Evolutionary conservation across 2,113 vertebrate genomes (phyloP), one percentile per base, ranked within the genome.

Genomic region (Elanus axillaris): DNA sequence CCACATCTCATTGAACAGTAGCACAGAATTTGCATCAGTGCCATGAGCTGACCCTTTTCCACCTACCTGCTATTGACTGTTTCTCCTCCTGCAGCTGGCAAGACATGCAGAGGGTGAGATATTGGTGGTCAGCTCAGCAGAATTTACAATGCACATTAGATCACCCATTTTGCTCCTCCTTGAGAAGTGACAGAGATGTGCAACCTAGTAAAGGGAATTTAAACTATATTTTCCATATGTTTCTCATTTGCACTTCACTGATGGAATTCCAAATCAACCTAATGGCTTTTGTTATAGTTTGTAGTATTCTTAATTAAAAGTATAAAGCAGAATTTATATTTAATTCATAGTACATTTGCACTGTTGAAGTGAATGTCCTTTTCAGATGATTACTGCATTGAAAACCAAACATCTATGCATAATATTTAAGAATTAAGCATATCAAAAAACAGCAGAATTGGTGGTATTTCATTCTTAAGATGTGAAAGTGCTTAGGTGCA

Each of bases 151-250:
- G 26, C 7, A 29, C 42, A 34, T 77, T 83, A 38, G 18, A 68
- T 86, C 43, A 92, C 92, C 56, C 31, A 67, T 94, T 96, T 90
- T 93, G 55, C 47, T 56, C 22, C 34, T 88, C 21, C 47, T 93
- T 88, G 75, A 88, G 82, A 94, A 15, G 8, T 86, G 71, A 93
- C 72, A 90, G 59, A 90, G 38, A 94, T 50, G 4, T 79, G n/a
- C 15, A 81, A 58, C 7, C 2, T 26, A 71, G 40, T 81, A 80
- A 86, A 93, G 26, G 31, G 56, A 88, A 80, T 71, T 91, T 74
- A 86, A 93, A 84, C 21, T 77, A 8, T 48, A 48, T 92, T 96
- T 95, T 86, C 88, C 79, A 68, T 95, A 83, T 93, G 92, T 83
- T 88, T 96, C 72, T 80, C 56, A 67, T 90, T 93, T 86, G 47